phyloP scores from a whole-genome alignment of 1,140 invertebrate species.

The Steinernema feltiae region DNA sequence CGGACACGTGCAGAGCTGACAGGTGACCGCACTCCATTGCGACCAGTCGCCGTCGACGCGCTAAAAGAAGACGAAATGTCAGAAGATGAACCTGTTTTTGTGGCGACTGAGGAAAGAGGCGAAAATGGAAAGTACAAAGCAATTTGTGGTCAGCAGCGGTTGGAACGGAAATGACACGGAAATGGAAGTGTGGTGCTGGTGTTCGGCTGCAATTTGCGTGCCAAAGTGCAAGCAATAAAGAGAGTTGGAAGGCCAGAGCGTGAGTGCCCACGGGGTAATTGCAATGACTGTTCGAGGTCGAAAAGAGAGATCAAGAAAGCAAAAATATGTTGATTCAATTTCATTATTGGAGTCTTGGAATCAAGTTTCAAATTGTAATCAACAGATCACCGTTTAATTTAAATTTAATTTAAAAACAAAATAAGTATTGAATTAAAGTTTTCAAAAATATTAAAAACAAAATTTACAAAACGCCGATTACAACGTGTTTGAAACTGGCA shows the following conservation, averaged over 20 bases:
- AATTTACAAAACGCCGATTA: no score
- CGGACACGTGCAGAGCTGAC: constrained; percentile 46
- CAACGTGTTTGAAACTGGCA: no score
- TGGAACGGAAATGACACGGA: neutral
- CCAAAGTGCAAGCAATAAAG: no score
- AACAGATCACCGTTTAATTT: neutral
- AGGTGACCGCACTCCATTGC: constrained; percentile 40
- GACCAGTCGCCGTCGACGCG: constrained; percentile 52
- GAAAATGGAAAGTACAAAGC: neutral
- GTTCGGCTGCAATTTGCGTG: no score
- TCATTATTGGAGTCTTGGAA: no score
- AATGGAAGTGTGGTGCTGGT: no score
- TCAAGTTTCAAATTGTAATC: neutral
- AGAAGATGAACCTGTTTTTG: neutral
- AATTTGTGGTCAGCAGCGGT: neutral
- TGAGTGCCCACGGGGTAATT: no score
- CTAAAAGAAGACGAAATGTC: constrained; percentile 40
- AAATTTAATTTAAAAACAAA: neutral
- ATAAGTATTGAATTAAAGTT: neutral
- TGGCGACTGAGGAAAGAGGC: neutral
- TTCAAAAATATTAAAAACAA: neutral
- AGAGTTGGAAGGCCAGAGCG: no score
- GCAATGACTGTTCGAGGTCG: no score
- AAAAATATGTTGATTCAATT: no score
- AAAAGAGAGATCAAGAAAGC: no score